A percentile compares a stretch with the other conserved stretches of the same genome.
Evolutionary conservation across 2,797 vertebrate species (phyloP).

Genomic region (Pachyuromys duprasi): DNA sequence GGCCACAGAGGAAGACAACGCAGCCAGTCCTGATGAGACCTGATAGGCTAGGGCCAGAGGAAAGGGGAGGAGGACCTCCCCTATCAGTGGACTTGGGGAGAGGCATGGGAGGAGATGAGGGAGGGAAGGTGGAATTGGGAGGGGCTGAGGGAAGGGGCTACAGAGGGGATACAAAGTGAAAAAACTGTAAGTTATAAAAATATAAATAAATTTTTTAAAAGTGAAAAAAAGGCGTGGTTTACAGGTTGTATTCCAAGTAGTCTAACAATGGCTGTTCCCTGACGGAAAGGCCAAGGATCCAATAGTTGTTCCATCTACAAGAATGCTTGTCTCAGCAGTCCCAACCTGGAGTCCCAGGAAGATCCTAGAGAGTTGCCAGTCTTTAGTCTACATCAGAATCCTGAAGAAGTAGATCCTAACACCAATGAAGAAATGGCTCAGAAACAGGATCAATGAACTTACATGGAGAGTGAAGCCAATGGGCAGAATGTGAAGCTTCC

Average conservation of each 20-base stretch:
- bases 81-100: too few relatives aligned
- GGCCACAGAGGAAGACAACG: too few relatives aligned
- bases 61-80: too few relatives aligned
- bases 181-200: too few relatives aligned
- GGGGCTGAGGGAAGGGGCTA: too few relatives aligned
- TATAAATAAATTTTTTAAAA: background rate
- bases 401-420: background rate
- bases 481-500: background rate
- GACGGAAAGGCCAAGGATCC: background rate
- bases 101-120: too few relatives aligned
- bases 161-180: too few relatives aligned
- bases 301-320: background rate
- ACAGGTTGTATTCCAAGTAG: background rate
- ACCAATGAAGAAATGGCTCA: background rate
- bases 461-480: background rate
- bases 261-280: background rate
- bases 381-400: background rate
- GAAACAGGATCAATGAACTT: background rate
- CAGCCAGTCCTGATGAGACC: too few relatives aligned
- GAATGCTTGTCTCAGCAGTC: background rate
- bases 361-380: background rate
- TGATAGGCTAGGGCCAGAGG: too few relatives aligned
- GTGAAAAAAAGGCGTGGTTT: background rate
- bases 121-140: too few relatives aligned
- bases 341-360: background rate